Percentiles rank a stretch among this genome's conserved stretches.
phyloP scores from a whole-genome alignment of 2,888 invertebrate genomes.

The Scaptomyza reducta region DNA sequence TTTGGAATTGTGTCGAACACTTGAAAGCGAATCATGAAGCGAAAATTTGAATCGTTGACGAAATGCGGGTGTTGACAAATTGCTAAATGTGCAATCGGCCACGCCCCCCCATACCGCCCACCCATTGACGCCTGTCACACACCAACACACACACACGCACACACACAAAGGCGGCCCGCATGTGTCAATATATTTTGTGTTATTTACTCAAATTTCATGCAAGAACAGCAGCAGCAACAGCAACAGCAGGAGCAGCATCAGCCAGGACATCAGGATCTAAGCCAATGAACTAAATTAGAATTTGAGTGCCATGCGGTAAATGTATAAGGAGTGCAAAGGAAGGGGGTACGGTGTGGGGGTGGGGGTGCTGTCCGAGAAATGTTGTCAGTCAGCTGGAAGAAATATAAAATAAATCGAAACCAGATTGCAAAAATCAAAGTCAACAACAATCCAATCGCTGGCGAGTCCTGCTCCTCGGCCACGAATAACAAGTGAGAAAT shows the following conservation, averaged over 20 bases:
- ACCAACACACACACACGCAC: conserved; percentile 29
- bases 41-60: conserved; percentile 28
- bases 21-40: conserved; percentile 27
- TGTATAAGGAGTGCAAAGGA: too few relatives aligned
- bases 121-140: conserved; percentile 38
- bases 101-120: background rate
- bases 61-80: conserved; percentile 59
- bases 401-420: conserved; percentile 75
- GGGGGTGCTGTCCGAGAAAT: conserved; percentile 34
- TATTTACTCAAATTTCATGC: conserved; percentile 70
- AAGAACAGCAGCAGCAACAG: conserved; percentile 16
- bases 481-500: conserved; percentile 13
- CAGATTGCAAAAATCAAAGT: conserved; percentile 76
- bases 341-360: too few relatives aligned
- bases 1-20: conserved; percentile 32
- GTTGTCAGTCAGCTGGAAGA: conserved; percentile 70
- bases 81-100: conserved; percentile 53
- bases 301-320: conserved; percentile 33
- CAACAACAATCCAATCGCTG: conserved; percentile 60
- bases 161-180: conserved; percentile 53
- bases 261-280: conserved; percentile 35
- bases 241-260: conserved; percentile 11
- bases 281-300: conserved; percentile 73
- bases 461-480: too few relatives aligned
- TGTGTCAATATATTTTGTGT: conserved; percentile 69